A percentile compares a stretch with the other conserved stretches of the same genome.
Conservation (phyloP, 2,888 invertebrate species). For the Malacosoma neustria region DNA sequence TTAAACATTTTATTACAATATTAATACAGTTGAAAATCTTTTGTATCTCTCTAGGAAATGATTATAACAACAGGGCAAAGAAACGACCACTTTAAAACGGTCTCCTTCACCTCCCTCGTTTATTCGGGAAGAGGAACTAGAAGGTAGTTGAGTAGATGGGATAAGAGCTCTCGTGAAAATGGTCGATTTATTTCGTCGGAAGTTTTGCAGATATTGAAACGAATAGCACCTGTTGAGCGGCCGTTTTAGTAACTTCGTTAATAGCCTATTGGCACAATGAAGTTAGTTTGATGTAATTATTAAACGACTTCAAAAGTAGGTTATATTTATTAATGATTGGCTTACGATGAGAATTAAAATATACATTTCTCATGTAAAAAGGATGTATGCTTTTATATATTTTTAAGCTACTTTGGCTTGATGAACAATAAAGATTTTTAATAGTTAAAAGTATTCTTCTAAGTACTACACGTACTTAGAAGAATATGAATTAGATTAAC, state of each 20-base stretch:
- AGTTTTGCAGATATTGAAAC: constrained; percentile 73
- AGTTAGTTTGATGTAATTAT: no score
- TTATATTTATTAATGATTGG: no score
- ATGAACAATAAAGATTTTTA: no score
- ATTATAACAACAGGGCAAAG: constrained; percentile 64
- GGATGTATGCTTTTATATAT: no score
- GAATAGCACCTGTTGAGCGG: constrained; percentile 67
- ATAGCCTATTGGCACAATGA: no score
- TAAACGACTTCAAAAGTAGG: no score
- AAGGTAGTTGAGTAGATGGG: constrained; percentile 12
- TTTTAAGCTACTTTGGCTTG: no score
- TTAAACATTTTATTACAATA: constrained; percentile 24
- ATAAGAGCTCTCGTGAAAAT: constrained; percentile 20
- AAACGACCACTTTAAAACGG: constrained; percentile 40
- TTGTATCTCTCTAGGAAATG: constrained; percentile 24
- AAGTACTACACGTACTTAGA: no score
- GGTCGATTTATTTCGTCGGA: constrained; percentile 66
- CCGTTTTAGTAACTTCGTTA: constrained; percentile 58
- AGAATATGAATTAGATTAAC: no score
- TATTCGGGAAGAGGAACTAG: constrained; percentile 16
- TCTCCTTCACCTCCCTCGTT: constrained; percentile 19
- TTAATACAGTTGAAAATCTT: constrained; percentile 40
- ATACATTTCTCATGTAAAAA: no score
- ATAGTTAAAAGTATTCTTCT: no score
- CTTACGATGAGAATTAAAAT: no score